These are phyloP conservation scores for Anabacerthia variegaticeps DNA, from an alignment of 2,797 vertebrate species.

Conservation along the genomic window DNA sequence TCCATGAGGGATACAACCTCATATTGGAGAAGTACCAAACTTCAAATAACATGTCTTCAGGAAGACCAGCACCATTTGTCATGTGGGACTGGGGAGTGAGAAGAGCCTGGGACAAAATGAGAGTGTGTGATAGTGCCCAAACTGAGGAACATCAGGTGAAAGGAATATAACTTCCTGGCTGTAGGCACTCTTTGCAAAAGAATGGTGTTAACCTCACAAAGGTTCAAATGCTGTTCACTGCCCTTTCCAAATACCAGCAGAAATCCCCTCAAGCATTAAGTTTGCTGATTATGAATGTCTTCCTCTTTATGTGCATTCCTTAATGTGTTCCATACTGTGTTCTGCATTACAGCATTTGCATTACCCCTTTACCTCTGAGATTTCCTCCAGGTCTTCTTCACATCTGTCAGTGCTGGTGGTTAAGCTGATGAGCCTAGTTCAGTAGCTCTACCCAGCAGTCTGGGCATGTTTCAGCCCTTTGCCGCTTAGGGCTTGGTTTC, in stretches of 20 bases:
- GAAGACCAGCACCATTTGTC: neutral
- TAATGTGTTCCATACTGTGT: neutral
- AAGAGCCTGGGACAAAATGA: neutral
- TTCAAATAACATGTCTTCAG: neutral
- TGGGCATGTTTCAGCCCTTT: neutral
- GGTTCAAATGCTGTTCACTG: neutral
- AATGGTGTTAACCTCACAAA: neutral
- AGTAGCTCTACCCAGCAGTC: neutral
- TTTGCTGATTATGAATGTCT: neutral
- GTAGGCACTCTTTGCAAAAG: neutral
- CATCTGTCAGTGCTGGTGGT: neutral
- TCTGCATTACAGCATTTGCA: neutral
- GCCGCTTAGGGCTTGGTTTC: neutral
- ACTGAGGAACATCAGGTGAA: neutral
- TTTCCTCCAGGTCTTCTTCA: neutral
- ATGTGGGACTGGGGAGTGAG: neutral
- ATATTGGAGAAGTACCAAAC: neutral
- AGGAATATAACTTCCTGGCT: fast-evolving
- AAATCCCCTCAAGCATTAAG: neutral
- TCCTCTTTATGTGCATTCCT: fast-evolving
- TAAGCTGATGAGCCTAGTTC: neutral
- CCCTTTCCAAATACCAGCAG: neutral
- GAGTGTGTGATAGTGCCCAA: neutral
- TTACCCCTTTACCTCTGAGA: neutral
- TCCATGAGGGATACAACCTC: neutral